Evolutionary conservation across 2,797 vertebrate genomes (phyloP).

Genomic region (Silurus aristotelis): DNA sequence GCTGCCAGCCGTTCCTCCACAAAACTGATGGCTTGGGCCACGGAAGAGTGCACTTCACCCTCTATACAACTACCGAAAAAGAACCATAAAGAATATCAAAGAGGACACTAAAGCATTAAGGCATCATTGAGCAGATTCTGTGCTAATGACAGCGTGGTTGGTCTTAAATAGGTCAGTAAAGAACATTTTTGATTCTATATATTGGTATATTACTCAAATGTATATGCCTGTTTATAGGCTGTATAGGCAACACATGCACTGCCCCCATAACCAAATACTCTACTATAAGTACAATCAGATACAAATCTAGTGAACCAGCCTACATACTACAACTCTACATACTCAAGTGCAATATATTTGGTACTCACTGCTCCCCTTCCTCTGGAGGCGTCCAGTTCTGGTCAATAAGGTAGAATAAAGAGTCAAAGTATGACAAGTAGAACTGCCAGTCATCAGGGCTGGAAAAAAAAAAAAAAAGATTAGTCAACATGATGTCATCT

Average conservation of each 20-base stretch:
- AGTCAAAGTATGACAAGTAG: slow-evolving; percentile 93
- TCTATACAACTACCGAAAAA: slow-evolving; percentile 80
- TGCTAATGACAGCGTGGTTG: not conserved
- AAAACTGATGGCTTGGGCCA: slow-evolving; percentile 84
- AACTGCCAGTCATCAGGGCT: slow-evolving; percentile 99
- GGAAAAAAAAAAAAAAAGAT: slow-evolving; percentile 16
- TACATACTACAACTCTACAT: not conserved
- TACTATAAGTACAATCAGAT: not conserved
- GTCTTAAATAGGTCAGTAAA: not conserved
- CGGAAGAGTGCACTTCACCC: slow-evolving; percentile 84
- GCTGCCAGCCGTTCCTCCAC: slow-evolving; percentile 81
- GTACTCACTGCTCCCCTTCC: slow-evolving; percentile 89
- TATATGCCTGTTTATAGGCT: not conserved
- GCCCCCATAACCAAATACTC: not conserved
- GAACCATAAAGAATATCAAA: not conserved
- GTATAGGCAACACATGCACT: not conserved
- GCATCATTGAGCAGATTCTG: not conserved
- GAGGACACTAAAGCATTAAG: not conserved
- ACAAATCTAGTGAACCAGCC: not conserved
- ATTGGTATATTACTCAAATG: not conserved
- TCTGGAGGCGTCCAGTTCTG: slow-evolving; percentile 86
- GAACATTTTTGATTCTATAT: not conserved
- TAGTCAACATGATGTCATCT: not conserved
- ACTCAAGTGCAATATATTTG: not conserved
- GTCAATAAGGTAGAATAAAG: slow-evolving; percentile 90